Evolutionary conservation across 2,797 vertebrate genomes (phyloP), one percentile per base, ranked within the genome.

Genomic region (Danio kyathit): DNA sequence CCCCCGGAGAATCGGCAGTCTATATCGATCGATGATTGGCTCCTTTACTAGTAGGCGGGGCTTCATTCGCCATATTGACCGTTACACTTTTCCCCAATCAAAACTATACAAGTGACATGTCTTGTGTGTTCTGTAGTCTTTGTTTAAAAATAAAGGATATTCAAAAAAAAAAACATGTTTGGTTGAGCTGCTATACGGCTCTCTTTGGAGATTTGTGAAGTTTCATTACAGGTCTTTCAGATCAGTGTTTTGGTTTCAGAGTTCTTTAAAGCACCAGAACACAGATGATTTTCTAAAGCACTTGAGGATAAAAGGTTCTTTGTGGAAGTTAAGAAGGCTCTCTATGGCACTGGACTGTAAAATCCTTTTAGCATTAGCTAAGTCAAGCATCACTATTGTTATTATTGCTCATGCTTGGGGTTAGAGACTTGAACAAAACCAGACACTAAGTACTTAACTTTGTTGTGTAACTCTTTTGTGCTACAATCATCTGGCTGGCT

Each of bases 371-470:
- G 51, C 41, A 38, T 43, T 56, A 54, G 69, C 49, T 49, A 72
- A 56, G 38, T 72, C 38, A 72, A 52, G 51, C 69, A 56, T 71
- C 16, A 14, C 51, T 71, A 5, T 29, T 70, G 29, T 51, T 38
- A 51, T 70, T 70, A 52, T n/a, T 40, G 67, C 48, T 54, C 67
- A 41, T 8, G 17, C 38, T 52, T 9, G 11, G 48, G 38, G 69
- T 12, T 17, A 17, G 16, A 70, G 51, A 17, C 51, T 56, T 72
- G 38, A 43, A 67, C 19, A 67, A 67, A 56, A 38, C 29, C 52
- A 9, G 54, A 72, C 70, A 57, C 70, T 4, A 19, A 70, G 29
- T 8, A 41, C 11, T 70, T 41, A n/a, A 41, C 49, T 70, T 54
- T 52, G 14, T 48, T 51, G 52, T 4, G 14, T 16, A 44, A 17